Conservation (phyloP, 2,797 vertebrate genomes). For the Schizopygopsis malacanthus region DNA sequence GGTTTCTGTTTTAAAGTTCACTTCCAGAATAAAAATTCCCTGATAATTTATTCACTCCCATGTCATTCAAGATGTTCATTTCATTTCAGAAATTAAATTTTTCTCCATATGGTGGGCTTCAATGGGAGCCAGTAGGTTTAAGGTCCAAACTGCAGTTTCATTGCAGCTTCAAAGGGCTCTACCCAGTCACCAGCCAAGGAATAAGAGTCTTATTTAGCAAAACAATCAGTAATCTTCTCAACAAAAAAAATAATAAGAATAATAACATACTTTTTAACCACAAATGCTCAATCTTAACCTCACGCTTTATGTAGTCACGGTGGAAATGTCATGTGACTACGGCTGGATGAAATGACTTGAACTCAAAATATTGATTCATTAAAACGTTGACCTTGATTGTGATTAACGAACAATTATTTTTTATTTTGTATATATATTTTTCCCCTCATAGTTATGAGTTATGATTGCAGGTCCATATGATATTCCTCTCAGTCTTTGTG, state of each 20-base stretch:
- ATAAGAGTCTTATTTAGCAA: neutral
- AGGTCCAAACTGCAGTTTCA: neutral
- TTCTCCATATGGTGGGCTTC: neutral
- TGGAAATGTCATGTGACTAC: too few species aligned
- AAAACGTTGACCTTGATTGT: neutral
- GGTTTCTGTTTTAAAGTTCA: neutral
- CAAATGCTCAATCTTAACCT: neutral
- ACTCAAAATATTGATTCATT: neutral
- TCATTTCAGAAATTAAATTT: neutral
- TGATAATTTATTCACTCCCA: neutral
- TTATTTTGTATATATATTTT: too few species aligned
- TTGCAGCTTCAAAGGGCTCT: neutral
- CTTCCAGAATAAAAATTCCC: neutral
- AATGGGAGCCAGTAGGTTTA: neutral
- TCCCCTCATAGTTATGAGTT: too few species aligned
- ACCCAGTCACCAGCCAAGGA: neutral
- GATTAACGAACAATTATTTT: too few species aligned
- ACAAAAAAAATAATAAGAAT: too few species aligned
- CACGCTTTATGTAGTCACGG: neutral
- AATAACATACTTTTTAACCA: neutral
- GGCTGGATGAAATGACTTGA: too few species aligned
- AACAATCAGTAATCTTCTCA: neutral
- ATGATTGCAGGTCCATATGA: too few species aligned
- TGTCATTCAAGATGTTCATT: neutral
- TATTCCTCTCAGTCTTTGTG: too few species aligned